A percentile compares a stretch with the other conserved stretches of the same genome.
Evolutionary conservation across 2,797 vertebrate species (phyloP).

Genomic region (Chiloscyllium punctatum): DNA sequence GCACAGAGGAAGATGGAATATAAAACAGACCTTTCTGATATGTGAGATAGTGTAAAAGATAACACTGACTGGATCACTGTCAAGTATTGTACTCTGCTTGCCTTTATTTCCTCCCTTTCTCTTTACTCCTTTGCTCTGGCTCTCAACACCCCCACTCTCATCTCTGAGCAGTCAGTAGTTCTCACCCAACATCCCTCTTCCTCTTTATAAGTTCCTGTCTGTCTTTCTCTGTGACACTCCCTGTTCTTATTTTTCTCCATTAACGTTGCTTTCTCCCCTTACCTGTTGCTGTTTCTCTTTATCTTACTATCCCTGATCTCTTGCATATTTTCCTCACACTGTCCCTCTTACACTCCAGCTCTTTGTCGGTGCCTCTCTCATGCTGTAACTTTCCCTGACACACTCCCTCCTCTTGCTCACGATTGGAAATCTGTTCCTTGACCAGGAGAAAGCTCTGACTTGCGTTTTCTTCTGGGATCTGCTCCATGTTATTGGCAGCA

Average conservation of each 20-base stretch:
- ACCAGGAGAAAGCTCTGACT: not conserved
- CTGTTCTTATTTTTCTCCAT: not conserved
- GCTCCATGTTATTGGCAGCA: not conserved
- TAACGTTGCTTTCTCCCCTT: not conserved
- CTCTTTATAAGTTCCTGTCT: not conserved
- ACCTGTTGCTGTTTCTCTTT: not conserved
- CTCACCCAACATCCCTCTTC: not conserved
- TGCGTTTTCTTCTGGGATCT: not conserved
- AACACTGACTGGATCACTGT: not conserved
- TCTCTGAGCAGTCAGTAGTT: not conserved
- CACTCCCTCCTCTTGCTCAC: no score
- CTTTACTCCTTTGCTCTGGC: not conserved
- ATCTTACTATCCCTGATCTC: not conserved
- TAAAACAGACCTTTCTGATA: not conserved
- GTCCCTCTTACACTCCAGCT: no score
- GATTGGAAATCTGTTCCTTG: not conserved
- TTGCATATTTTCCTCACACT: not conserved
- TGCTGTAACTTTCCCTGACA: no score
- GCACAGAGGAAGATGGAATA: not conserved
- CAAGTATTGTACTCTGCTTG: not conserved
- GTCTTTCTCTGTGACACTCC: not conserved
- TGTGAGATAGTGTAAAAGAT: not conserved
- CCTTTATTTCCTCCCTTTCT: not conserved
- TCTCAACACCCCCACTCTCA: not conserved
- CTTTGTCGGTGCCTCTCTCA: no score